Evolutionary conservation across 2,888 invertebrate genomes (phyloP).

Genomic region (Drosophila paranaensis): DNA sequence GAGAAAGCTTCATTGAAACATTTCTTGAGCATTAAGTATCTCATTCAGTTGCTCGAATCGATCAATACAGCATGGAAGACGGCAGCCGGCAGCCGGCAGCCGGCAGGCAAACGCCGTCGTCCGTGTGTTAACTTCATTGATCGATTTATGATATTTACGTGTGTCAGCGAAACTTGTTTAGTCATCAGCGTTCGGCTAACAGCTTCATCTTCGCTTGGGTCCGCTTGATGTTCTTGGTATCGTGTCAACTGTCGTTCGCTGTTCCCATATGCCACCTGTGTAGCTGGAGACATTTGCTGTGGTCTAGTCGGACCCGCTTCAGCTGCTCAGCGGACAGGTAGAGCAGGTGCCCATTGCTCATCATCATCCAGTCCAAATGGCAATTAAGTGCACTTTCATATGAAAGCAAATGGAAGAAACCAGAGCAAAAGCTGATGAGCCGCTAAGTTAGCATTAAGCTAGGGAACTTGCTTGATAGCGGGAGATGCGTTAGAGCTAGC

Average conservation of each 20-base stretch:
- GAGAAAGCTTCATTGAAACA: slow-evolving; percentile 46
- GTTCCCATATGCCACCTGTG: slow-evolving; percentile 42
- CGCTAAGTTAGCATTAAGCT: slow-evolving; percentile 32
- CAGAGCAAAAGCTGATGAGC: slow-evolving; percentile 54
- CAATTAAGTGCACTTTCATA: slow-evolving; percentile 62
- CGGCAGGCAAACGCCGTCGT: neutral
- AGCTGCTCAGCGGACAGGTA: slow-evolving; percentile 11
- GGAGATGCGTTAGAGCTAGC: neutral
- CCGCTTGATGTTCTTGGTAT: slow-evolving; percentile 28
- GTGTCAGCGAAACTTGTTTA: slow-evolving; percentile 47
- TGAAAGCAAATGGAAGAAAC: slow-evolving; percentile 32
- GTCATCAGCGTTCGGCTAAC: slow-evolving; percentile 36
- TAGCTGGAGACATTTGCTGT: slow-evolving; percentile 1
- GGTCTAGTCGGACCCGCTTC: slow-evolving; percentile 6
- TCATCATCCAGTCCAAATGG: slow-evolving; percentile 10
- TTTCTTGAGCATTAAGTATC: slow-evolving; percentile 24
- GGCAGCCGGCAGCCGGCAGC: neutral
- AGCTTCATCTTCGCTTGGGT: slow-evolving; percentile 19
- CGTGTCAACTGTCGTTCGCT: slow-evolving; percentile 1
- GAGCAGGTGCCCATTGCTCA: slow-evolving; percentile 18
- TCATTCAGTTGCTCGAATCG: slow-evolving; percentile 37
- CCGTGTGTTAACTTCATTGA: slow-evolving; percentile 32
- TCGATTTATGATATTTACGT: slow-evolving; percentile 35
- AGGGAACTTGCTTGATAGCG: neutral
- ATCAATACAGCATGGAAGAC: neutral